Evolutionary conservation across 1,140 invertebrate genomes (phyloP).

Genomic region (Archivesica marissinica): DNA sequence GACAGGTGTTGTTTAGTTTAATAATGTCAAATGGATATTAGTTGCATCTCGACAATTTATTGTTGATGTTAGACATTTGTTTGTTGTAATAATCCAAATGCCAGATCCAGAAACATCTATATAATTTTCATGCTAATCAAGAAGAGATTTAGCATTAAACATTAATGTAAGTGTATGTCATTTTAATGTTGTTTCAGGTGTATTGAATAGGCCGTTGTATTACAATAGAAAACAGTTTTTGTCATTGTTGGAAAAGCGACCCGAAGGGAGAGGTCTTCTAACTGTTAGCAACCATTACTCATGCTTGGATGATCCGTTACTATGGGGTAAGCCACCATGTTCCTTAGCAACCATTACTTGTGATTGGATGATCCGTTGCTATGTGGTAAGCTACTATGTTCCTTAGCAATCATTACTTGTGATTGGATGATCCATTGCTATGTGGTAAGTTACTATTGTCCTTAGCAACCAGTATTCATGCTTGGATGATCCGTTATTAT

Average conservation of each 20-base stretch:
- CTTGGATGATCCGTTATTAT: constrained; percentile 49
- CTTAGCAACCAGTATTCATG: constrained; percentile 42
- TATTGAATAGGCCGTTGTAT: constrained; percentile 19
- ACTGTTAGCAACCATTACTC: constrained; percentile 52
- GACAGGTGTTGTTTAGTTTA: too few species aligned
- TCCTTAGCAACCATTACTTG: constrained; percentile 33
- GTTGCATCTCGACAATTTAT: not conserved
- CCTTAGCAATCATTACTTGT: constrained; percentile 38
- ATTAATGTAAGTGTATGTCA: too few species aligned
- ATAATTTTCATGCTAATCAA: too few species aligned
- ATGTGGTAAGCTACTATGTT: constrained; percentile 22
- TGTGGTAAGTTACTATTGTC: constrained; percentile 17
- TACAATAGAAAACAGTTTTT: constrained; percentile 17
- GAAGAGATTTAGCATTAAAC: too few species aligned
- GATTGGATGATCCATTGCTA: constrained; percentile 45
- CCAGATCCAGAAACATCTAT: too few species aligned
- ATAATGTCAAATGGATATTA: not conserved
- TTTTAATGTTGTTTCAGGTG: constrained; percentile 42
- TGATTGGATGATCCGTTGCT: constrained; percentile 47
- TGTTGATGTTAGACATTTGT: not conserved
- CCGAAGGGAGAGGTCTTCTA: not conserved
- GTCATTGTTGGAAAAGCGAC: not conserved
- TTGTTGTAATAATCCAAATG: too few species aligned
- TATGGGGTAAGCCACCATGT: constrained; percentile 36
- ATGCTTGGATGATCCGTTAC: constrained; percentile 43